phyloP scores from a whole-genome alignment of 2,888 invertebrate species.

The Stomorhina lunata region DNA sequence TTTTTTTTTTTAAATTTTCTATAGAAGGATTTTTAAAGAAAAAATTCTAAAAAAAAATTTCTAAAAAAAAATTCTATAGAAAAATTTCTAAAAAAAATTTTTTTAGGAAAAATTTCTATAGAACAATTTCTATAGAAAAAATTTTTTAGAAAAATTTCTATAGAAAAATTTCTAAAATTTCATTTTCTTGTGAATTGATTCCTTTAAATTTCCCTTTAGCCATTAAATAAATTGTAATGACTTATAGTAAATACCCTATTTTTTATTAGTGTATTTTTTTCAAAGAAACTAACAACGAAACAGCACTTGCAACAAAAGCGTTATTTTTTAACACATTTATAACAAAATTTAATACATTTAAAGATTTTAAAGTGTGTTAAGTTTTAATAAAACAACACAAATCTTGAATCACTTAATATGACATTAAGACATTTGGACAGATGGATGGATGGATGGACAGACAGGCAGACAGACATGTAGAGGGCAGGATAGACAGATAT shows the following conservation, averaged over 20 bases:
- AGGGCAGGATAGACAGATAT: too few relatives aligned
- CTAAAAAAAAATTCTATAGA: neutral
- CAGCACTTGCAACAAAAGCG: neutral
- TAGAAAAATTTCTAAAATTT: neutral
- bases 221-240: neutral
- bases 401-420: conserved; percentile 30
- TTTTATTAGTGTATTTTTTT: conserved; percentile 13
- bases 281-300: conserved; percentile 3
- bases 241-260: neutral
- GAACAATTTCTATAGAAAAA: neutral
- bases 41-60: neutral
- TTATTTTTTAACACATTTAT: neutral
- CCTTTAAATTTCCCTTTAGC: neutral
- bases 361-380: neutral
- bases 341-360: neutral
- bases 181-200: too few relatives aligned
- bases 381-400: conserved; percentile 7
- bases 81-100: too few relatives aligned
- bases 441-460: neutral
- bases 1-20: neutral
- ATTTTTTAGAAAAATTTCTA: neutral
- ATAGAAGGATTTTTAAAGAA: neutral
- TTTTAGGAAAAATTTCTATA: neutral
- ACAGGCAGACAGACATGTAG: neutral
- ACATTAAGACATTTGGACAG: conserved; percentile 17